Conservation (phyloP, 1,140 invertebrate species). For the Heliothis virescens region DNA sequence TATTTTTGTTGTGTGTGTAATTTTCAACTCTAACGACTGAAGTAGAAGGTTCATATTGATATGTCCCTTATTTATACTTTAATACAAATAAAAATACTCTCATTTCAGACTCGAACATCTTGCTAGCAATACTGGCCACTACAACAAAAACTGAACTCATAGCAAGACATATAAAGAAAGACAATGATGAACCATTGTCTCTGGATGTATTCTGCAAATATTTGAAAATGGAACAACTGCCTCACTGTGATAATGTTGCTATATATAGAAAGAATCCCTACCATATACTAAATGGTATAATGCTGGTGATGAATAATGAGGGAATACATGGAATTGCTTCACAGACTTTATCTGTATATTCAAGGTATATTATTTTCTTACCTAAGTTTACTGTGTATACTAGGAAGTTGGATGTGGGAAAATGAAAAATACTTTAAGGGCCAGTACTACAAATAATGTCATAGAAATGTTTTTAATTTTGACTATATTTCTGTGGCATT, state of each 20-base stretch:
- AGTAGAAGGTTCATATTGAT: no score
- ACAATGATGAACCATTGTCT: slow-evolving; percentile 43
- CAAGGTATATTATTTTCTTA: slow-evolving; percentile 62
- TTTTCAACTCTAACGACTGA: no score
- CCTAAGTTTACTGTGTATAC: background rate
- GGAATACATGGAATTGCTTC: slow-evolving; percentile 36
- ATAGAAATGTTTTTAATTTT: no score
- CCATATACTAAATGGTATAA: slow-evolving; percentile 69
- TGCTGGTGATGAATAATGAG: slow-evolving; percentile 59
- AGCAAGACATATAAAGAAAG: slow-evolving; percentile 58
- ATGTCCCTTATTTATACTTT: no score
- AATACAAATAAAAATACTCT: no score
- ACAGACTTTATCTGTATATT: slow-evolving; percentile 58
- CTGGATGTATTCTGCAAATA: slow-evolving; percentile 62
- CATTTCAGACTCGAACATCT: slow-evolving; percentile 31
- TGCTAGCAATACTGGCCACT: slow-evolving; percentile 65
- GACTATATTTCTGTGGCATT: no score
- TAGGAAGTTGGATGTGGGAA: background rate
- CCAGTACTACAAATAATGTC: no score
- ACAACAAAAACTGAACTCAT: slow-evolving; percentile 61
- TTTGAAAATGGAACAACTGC: slow-evolving; percentile 65
- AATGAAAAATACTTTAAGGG: no score
- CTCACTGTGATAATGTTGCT: slow-evolving; percentile 56
- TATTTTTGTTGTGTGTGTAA: background rate
- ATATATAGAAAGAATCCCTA: slow-evolving; percentile 66